These are phyloP conservation scores for Chamaetylas fuelleborni DNA, from an alignment of 2,113 vertebrate genomes.

Conservation along the genomic window DNA sequence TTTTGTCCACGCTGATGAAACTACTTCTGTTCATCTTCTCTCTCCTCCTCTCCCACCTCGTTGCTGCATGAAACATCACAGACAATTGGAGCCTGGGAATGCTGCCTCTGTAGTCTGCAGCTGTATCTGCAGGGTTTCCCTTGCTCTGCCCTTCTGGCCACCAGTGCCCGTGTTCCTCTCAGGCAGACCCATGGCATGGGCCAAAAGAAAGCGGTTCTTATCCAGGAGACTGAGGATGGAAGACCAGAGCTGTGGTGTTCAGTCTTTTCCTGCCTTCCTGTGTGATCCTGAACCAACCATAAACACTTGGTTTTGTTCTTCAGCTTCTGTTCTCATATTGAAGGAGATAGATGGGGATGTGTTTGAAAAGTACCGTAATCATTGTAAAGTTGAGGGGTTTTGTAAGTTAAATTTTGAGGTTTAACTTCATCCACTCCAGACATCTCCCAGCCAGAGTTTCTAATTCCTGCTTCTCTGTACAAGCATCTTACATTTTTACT, in stretches of 20 bases:
- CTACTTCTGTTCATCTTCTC: background rate
- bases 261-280: background rate
- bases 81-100: background rate
- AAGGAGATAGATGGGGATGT: background rate
- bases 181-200: background rate
- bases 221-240: background rate
- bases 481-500: background rate
- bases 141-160: background rate
- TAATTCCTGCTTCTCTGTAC: background rate
- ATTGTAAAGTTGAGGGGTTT: background rate
- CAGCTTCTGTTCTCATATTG: background rate
- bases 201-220: background rate
- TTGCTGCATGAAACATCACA: background rate
- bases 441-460: background rate
- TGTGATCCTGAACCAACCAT: background rate
- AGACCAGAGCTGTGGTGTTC: background rate
- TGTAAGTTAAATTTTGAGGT: background rate
- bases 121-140: background rate
- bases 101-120: background rate
- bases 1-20: background rate
- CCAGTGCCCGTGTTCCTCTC: fast-evolving
- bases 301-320: background rate
- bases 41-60: background rate
- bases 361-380: background rate
- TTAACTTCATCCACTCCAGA: background rate